Conservation (phyloP, 2,888 invertebrate genomes). For the Macaria liturata region DNA sequence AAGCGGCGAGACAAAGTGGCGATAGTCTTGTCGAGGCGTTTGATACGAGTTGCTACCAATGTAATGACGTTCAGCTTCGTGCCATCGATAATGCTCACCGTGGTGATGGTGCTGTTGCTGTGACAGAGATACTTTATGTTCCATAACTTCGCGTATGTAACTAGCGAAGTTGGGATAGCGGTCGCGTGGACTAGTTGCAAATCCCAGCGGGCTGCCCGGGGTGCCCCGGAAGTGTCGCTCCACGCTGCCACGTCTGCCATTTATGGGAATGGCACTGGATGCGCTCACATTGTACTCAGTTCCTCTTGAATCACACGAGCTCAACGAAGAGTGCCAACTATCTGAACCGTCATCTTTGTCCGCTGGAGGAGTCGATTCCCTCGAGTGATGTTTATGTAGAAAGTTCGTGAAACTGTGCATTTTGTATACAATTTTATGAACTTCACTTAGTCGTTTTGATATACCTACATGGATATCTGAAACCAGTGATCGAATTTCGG, state of each 20-base stretch:
- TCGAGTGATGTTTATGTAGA: slow-evolving; percentile 61
- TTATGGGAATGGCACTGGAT: slow-evolving; percentile 59
- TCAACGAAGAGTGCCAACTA: slow-evolving; percentile 70
- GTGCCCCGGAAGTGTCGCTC: slow-evolving; percentile 58
- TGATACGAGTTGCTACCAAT: slow-evolving; percentile 59
- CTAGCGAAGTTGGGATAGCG: slow-evolving; percentile 73
- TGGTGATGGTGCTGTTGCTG: slow-evolving; percentile 55
- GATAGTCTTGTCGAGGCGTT: slow-evolving; percentile 62
- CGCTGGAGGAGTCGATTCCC: slow-evolving; percentile 59
- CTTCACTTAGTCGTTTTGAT: slow-evolving; percentile 22
- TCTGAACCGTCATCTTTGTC: slow-evolving; percentile 73
- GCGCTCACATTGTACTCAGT: slow-evolving; percentile 45
- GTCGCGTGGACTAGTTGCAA: slow-evolving; percentile 72
- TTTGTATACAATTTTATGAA: slow-evolving; percentile 32
- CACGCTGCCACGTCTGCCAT: slow-evolving; percentile 52
- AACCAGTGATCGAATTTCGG: slow-evolving; percentile 43
- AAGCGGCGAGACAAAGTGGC: slow-evolving; percentile 73
- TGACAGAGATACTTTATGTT: slow-evolving; percentile 48
- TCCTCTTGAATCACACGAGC: slow-evolving; percentile 51
- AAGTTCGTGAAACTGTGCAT: slow-evolving; percentile 80
- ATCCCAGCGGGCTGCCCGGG: slow-evolving; percentile 59
- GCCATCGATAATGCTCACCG: slow-evolving; percentile 54
- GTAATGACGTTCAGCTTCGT: slow-evolving; percentile 63
- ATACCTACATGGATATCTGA: slow-evolving; percentile 3
- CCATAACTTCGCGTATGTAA: slow-evolving; percentile 71